These are phyloP conservation scores for Nasonia giraulti DNA, from an alignment of 1,140 invertebrate species.

Conservation along the genomic window DNA sequence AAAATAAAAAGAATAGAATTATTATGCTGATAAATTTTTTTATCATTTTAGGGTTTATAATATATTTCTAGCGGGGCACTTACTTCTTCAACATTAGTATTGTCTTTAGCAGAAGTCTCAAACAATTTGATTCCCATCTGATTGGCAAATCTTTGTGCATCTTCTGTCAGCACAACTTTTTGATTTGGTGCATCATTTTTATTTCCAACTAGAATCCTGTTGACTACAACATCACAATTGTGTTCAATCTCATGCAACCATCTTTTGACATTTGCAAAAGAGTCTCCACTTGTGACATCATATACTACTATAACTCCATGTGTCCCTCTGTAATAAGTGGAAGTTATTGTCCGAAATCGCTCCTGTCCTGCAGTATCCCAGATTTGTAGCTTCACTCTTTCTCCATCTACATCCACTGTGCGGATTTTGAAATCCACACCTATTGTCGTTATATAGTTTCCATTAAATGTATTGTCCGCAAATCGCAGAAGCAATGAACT, in stretches of 20 bases:
- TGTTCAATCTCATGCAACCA: slow-evolving; percentile 99
- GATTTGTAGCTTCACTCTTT: slow-evolving; percentile 98
- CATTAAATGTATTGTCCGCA: slow-evolving; percentile 98
- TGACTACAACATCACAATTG: slow-evolving; percentile 97
- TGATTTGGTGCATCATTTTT: slow-evolving; percentile 98
- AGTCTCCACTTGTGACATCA: slow-evolving; percentile 98
- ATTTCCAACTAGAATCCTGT: slow-evolving; percentile 99
- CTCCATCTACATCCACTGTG: slow-evolving; percentile 94
- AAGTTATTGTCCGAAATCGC: slow-evolving; percentile 95
- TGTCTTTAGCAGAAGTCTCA: slow-evolving; percentile 99
- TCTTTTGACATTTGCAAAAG: slow-evolving; percentile 98
- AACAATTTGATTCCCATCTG: slow-evolving; percentile 98
- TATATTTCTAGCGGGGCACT: slow-evolving; percentile 63
- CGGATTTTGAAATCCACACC: slow-evolving; percentile 99
- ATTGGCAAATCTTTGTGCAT: slow-evolving; percentile 96
- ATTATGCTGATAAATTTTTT: slow-evolving; percentile 54
- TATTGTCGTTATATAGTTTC: slow-evolving; percentile 99
- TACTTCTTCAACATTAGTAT: slow-evolving; percentile 98
- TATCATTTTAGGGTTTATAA: slow-evolving; percentile 70
- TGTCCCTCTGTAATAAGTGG: slow-evolving; percentile 97
- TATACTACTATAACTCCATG: slow-evolving; percentile 99
- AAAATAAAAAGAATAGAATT: slow-evolving; percentile 64
- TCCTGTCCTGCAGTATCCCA: slow-evolving; percentile 98
- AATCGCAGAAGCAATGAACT: slow-evolving; percentile 97
- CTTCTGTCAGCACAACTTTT: slow-evolving; percentile 97